These are phyloP conservation scores for Pelvicachromis taeniatus DNA, from an alignment of 2,113 vertebrate species.

Conservation along the genomic window DNA sequence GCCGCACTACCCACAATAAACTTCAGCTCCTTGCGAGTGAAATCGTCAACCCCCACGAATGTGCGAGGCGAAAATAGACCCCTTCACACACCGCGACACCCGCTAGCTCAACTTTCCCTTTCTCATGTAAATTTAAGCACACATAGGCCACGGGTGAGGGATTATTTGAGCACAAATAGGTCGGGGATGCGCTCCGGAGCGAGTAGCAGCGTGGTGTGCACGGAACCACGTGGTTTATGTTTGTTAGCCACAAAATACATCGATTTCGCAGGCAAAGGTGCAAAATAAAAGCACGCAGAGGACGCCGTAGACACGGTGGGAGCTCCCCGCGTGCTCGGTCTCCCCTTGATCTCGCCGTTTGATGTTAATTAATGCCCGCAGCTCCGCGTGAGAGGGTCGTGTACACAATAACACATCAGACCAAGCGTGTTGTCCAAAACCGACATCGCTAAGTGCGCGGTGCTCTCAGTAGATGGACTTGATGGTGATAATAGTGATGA, in stretches of 20 bases:
- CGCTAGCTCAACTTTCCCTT: background rate
- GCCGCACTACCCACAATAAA: constrained; percentile 78
- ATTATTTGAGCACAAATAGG: constrained; percentile 35
- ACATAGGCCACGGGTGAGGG: background rate
- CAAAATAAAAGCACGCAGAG: background rate
- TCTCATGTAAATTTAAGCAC: background rate
- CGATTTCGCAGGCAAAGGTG: constrained; percentile 68
- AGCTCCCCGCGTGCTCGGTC: background rate
- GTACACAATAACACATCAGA: constrained; percentile 72
- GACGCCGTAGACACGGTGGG: background rate
- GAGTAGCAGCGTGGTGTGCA: constrained; percentile 74
- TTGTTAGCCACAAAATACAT: constrained; percentile 81
- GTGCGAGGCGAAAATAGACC: background rate
- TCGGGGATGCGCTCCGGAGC: constrained; percentile 36
- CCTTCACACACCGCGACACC: background rate
- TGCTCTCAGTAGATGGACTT: constrained; percentile 24
- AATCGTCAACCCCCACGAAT: background rate
- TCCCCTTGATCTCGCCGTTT: background rate
- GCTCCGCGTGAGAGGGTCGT: constrained; percentile 48
- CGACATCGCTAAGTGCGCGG: constrained; percentile 46
- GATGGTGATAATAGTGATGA: background rate
- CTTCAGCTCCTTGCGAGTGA: constrained; percentile 43
- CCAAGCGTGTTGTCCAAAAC: constrained; percentile 63
- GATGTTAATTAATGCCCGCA: constrained; percentile 10
- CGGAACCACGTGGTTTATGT: constrained; percentile 90